Evolutionary conservation across 2,888 invertebrate species (phyloP).

Genomic region (Sacculina carcini): DNA sequence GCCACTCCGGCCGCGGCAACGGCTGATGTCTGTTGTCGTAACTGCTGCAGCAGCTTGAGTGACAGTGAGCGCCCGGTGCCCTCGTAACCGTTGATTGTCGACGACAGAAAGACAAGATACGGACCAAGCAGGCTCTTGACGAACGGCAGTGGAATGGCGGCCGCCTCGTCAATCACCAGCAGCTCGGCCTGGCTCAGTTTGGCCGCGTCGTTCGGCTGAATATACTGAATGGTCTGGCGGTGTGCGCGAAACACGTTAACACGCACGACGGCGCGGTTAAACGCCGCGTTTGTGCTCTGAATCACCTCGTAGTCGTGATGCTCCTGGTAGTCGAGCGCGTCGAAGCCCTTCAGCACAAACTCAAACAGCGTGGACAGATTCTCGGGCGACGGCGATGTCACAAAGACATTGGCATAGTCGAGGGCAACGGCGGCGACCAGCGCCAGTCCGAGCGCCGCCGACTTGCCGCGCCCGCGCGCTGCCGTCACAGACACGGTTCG

Average conservation of each 20-base stretch:
- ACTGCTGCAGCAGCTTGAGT: conserved; percentile 70
- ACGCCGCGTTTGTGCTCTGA: conserved; percentile 81
- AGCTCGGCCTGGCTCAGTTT: conserved; percentile 78
- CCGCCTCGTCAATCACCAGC: conserved; percentile 91
- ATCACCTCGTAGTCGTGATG: conserved; percentile 84
- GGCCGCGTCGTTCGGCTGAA: conserved; percentile 69
- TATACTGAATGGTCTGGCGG: conserved; percentile 88
- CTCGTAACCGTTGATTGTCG: conserved; percentile 93
- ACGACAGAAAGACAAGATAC: conserved; percentile 78
- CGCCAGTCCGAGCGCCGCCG: conserved; percentile 79
- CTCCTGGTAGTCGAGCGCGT: conserved; percentile 78
- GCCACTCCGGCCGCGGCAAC: conserved; percentile 20
- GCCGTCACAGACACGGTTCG: conserved; percentile 88
- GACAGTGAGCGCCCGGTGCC: conserved; percentile 91
- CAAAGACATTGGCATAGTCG: conserved; percentile 76
- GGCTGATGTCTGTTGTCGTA: conserved; percentile 34
- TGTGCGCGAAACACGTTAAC: conserved; percentile 74
- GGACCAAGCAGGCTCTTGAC: conserved; percentile 71
- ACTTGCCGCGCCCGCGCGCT: conserved; percentile 89
- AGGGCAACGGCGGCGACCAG: conserved; percentile 61
- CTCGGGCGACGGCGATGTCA: conserved; percentile 92
- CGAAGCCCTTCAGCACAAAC: conserved; percentile 76
- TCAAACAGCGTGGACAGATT: conserved; percentile 92
- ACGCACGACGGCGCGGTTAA: conserved; percentile 80
- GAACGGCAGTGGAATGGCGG: conserved; percentile 81